Conservation (phyloP, 1,140 invertebrate species). For the Hyles euphorbiae region DNA sequence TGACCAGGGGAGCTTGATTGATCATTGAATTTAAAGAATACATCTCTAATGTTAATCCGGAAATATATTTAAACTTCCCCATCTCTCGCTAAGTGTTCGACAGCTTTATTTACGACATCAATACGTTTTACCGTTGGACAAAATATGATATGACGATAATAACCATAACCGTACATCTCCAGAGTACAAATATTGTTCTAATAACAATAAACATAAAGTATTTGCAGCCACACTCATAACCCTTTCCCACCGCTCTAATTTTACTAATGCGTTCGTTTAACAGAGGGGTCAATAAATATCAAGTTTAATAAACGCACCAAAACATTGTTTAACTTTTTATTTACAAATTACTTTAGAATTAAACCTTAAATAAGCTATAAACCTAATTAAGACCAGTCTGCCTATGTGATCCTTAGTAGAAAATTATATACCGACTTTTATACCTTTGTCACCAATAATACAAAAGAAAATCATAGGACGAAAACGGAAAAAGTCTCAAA, state of each 20-base stretch:
- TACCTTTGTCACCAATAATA: too few species aligned
- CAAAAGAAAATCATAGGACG: too few species aligned
- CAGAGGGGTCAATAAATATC: conserved; percentile 53
- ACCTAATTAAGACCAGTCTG: neutral
- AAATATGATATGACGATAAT: conserved; percentile 31
- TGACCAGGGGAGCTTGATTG: conserved; percentile 46
- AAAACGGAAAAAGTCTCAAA: too few species aligned
- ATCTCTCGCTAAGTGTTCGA: neutral
- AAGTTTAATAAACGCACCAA: conserved; percentile 56
- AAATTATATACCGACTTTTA: too few species aligned
- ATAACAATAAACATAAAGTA: conserved; percentile 74
- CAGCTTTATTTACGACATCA: neutral
- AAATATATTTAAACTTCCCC: conserved; percentile 21
- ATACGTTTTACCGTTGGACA: neutral
- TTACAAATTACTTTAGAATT: conserved; percentile 50
- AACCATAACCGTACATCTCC: conserved; percentile 67
- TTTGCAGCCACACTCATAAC: conserved; percentile 44
- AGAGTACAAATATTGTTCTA: conserved; percentile 72
- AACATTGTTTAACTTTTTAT: conserved; percentile 47
- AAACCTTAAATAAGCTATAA: neutral
- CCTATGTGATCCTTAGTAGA: neutral
- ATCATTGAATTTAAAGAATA: conserved; percentile 51
- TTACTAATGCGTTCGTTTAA: conserved; percentile 65
- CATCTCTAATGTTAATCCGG: conserved; percentile 42
- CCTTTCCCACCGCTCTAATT: conserved; percentile 74